Conservation (phyloP, 2,797 vertebrate species). For the Galago senegalensis region DNA sequence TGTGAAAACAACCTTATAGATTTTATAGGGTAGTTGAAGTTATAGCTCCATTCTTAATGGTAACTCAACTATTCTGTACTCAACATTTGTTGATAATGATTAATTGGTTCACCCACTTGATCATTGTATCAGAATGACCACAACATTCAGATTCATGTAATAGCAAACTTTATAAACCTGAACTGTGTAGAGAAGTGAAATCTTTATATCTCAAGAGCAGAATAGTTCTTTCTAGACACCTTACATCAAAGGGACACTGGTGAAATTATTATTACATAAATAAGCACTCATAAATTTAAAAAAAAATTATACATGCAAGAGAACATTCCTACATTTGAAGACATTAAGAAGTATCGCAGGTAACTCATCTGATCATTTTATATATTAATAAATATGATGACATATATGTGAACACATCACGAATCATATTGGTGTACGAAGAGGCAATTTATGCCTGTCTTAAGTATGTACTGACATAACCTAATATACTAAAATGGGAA, state of each 20-base stretch:
- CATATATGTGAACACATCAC: conserved; percentile 83
- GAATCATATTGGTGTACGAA: conserved; percentile 78
- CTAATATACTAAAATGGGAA: conserved; percentile 87
- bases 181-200: conserved; percentile 69
- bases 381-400: conserved; percentile 82
- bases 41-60: conserved; percentile 80
- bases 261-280: conserved; percentile 72
- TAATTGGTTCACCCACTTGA: conserved; percentile 72
- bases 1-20: conserved; percentile 86
- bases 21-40: conserved; percentile 85
- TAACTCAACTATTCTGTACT: conserved; percentile 83
- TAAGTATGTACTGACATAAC: conserved; percentile 85
- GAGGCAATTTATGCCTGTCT: conserved; percentile 76
- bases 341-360: conserved; percentile 73
- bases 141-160: conserved; percentile 65
- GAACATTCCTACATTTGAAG: conserved; percentile 84
- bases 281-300: conserved; percentile 72
- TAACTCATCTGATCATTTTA: conserved; percentile 82
- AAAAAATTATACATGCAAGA: conserved; percentile 68
- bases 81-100: conserved; percentile 77
- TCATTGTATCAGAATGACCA: conserved; percentile 70
- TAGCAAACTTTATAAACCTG: conserved; percentile 67
- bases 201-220: conserved; percentile 76
- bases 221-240: conserved; percentile 72
- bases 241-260: conserved; percentile 66